Evolutionary conservation across 2,113 vertebrate genomes (phyloP).

Genomic region (Setophaga petechia): DNA sequence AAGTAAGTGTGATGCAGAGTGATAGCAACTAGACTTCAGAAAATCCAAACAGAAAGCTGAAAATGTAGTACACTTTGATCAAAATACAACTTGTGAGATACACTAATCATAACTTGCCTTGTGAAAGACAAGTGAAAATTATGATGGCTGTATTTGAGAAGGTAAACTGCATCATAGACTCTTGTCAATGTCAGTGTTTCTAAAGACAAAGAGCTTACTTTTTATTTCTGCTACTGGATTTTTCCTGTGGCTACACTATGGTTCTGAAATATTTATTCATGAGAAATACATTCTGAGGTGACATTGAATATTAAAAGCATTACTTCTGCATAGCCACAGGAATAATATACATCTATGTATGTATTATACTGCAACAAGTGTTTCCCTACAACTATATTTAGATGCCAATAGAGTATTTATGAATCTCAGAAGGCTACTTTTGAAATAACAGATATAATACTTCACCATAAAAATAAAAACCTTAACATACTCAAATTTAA

Average conservation of each 20-base stretch:
- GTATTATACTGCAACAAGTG: not conserved
- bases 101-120: not conserved
- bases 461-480: not conserved
- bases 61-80: not conserved
- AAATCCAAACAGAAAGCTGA: not conserved
- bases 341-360: not conserved
- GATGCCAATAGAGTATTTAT: not conserved
- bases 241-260: not conserved
- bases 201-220: not conserved
- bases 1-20: not conserved
- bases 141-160: not conserved
- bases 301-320: not conserved
- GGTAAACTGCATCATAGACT: not conserved
- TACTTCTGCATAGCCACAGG: not conserved
- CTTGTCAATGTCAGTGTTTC: not conserved
- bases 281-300: not conserved
- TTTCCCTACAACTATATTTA: not conserved
- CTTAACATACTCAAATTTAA: not conserved
- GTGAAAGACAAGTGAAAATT: not conserved
- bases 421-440: not conserved
- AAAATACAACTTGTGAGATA: constrained; percentile 13
- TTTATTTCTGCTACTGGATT: not conserved
- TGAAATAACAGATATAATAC: not conserved
- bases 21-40: not conserved
- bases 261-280: not conserved